Conservation (phyloP, 2,888 invertebrate species). For the Eupithecia pulchellata region DNA sequence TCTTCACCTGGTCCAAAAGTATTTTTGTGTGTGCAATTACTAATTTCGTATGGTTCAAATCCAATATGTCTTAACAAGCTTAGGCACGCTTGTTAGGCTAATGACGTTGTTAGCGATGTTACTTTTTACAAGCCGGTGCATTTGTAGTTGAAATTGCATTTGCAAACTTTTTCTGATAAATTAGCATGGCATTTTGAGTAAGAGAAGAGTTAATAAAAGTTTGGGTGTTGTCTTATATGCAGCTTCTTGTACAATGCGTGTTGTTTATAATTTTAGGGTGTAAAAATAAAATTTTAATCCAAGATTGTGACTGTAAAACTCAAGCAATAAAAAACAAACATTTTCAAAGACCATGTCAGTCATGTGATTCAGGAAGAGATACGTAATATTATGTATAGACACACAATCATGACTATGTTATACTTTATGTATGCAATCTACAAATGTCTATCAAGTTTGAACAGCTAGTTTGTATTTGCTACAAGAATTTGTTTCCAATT, state of each 20-base stretch:
- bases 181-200: neutral
- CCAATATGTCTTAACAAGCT: slow-evolving; percentile 72
- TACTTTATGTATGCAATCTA: slow-evolving; percentile 3
- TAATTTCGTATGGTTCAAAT: slow-evolving; percentile 80
- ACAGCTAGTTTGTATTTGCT: slow-evolving; percentile 8
- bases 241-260: neutral
- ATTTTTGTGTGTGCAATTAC: slow-evolving; percentile 69
- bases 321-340: neutral
- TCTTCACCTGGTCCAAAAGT: slow-evolving; percentile 56
- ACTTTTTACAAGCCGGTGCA: slow-evolving; percentile 68
- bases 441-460: neutral
- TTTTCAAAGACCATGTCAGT: neutral
- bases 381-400: neutral
- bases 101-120: slow-evolving; percentile 76
- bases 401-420: neutral
- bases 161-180: slow-evolving; percentile 8
- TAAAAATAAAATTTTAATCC: neutral
- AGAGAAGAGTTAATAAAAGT: neutral
- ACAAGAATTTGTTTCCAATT: slow-evolving; percentile 31
- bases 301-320: neutral
- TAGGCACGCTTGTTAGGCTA: slow-evolving; percentile 73
- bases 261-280: neutral
- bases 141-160: slow-evolving; percentile 46
- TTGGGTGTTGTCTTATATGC: neutral
- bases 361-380: neutral